Conservation (phyloP, 2,113 vertebrate genomes). For the Lethenteron reissneri region DNA sequence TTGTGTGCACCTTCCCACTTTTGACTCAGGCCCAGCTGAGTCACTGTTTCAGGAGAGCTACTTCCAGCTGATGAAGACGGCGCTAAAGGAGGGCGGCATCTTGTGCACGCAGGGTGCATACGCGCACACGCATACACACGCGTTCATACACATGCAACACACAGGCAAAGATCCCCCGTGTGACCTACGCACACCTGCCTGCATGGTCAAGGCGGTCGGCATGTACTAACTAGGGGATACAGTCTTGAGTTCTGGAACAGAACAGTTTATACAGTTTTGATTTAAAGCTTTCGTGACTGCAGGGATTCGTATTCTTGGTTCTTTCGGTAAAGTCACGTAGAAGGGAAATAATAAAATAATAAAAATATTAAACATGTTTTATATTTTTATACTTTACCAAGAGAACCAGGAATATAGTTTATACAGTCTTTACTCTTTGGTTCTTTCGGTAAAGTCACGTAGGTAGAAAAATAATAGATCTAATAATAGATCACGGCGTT, state of each 20-base stretch:
- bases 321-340: no score
- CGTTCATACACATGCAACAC: no score
- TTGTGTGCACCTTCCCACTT: neutral
- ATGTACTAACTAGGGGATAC: neutral
- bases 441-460: no score
- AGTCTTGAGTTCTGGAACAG: slow-evolving; percentile 1
- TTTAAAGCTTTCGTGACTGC: neutral
- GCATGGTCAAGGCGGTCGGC: neutral
- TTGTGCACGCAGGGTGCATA: slow-evolving; percentile 73
- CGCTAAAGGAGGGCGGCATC: slow-evolving; percentile 58
- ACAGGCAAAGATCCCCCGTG: slow-evolving; percentile 1
- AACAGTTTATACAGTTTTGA: no score
- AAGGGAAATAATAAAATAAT: neutral
- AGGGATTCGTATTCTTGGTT: no score
- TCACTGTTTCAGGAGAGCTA: slow-evolving; percentile 94
- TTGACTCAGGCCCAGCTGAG: slow-evolving; percentile 56
- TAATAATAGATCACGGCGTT: no score
- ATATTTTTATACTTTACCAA: no score
- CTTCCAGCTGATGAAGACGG: slow-evolving; percentile 89
- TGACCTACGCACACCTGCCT: neutral
- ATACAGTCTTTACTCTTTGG: no score
- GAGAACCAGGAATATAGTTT: no score
- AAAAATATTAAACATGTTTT: neutral
- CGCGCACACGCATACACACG: no score
- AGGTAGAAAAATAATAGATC: no score